phyloP scores from a whole-genome alignment of 1,140 invertebrate species.

The Ips nitidus region DNA sequence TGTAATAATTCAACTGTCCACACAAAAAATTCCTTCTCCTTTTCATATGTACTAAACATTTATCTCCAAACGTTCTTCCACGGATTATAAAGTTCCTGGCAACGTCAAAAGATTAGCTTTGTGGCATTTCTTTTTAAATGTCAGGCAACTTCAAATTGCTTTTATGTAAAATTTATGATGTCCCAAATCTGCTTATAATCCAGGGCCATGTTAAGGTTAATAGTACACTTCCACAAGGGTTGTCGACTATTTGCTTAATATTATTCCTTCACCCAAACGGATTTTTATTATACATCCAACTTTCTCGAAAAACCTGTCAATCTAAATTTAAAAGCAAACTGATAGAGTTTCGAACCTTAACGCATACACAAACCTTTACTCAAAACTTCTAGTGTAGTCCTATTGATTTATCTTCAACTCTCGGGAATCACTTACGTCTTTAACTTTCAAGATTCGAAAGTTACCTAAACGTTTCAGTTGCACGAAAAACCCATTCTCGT shows the following conservation, averaged over 20 bases:
- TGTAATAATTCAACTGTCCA: conserved; percentile 1
- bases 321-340: background rate
- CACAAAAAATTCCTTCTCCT: conserved; percentile 2
- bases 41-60: conserved; percentile 25
- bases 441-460: conserved; percentile 1
- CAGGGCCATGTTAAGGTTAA: conserved; percentile 33
- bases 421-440: conserved; percentile 7
- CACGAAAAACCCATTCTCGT: too few relatives aligned
- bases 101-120: conserved; percentile 32
- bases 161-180: conserved; percentile 28
- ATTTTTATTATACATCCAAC: background rate
- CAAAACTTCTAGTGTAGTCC: background rate
- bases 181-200: conserved; percentile 31
- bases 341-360: background rate
- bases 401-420: conserved; percentile 8
- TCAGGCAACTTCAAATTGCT: conserved; percentile 20
- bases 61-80: conserved; percentile 22
- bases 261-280: conserved; percentile 8
- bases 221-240: conserved; percentile 3
- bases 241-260: conserved; percentile 17
- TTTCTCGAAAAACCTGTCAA: background rate
- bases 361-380: conserved; percentile 1
- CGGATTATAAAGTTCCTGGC: conserved; percentile 26
- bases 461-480: background rate
- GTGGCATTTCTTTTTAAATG: conserved; percentile 34